These are phyloP conservation scores for Drosophila leonis DNA, from an alignment of 2,888 invertebrate species.

Conservation along the genomic window DNA sequence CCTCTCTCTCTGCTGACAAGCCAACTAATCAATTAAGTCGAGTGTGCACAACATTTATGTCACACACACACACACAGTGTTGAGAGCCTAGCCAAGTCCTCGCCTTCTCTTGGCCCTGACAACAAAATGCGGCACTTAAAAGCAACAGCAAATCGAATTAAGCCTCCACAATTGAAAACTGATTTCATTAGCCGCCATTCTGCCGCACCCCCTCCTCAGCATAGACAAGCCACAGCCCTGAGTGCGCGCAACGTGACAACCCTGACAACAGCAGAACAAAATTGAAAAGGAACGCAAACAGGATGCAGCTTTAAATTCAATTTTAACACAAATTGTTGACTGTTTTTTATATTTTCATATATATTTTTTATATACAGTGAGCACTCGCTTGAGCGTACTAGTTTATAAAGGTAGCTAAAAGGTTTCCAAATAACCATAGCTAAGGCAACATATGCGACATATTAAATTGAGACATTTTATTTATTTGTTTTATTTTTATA, in stretches of 20 bases:
- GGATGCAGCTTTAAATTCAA: constrained; percentile 15
- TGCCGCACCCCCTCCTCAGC: not conserved
- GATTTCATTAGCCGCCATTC: constrained; percentile 58
- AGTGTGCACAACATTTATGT: constrained; percentile 53
- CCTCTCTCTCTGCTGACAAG: constrained; percentile 30
- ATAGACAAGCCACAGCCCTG: not conserved
- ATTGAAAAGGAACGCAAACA: not conserved
- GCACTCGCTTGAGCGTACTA: not conserved
- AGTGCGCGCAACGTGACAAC: constrained; percentile 9
- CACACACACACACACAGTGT: constrained; percentile 9
- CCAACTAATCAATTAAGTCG: constrained; percentile 76
- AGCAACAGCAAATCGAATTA: constrained; percentile 69
- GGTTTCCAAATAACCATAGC: too few species aligned
- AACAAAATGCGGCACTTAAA: constrained; percentile 56
- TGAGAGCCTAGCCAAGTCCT: constrained; percentile 17
- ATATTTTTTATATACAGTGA: constrained; percentile 2
- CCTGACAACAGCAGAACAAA: not conserved
- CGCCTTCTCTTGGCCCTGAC: constrained; percentile 24
- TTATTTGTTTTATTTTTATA: too few species aligned
- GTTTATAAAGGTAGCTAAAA: too few species aligned
- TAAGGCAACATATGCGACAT: too few species aligned
- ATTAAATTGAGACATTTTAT: too few species aligned
- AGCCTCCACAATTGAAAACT: constrained; percentile 61
- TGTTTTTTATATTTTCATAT: not conserved
- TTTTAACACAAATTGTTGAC: constrained; percentile 6